Conservation (phyloP, 2,888 invertebrate genomes). For the Parapristionchus giblindavisi region DNA sequence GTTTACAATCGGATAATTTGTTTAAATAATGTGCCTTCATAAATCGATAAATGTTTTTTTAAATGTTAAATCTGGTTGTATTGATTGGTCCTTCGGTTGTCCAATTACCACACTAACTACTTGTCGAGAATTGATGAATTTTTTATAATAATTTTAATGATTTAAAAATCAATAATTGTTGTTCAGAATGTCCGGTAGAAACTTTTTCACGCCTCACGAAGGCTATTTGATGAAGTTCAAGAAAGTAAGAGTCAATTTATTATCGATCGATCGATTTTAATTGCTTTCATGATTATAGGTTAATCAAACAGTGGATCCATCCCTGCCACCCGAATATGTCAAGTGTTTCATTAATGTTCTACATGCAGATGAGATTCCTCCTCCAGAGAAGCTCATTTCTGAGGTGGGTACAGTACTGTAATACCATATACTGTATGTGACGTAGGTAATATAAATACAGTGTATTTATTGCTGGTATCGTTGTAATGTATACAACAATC, state of each 20-base stretch:
- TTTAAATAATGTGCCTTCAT: no score
- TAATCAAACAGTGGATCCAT: slow-evolving; percentile 11
- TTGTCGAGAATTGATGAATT: no score
- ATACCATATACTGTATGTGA: no score
- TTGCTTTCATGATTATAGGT: not conserved
- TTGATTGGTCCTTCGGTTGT: no score
- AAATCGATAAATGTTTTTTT: no score
- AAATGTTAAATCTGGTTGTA: no score
- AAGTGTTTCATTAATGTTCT: slow-evolving; percentile 64
- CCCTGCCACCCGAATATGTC: slow-evolving; percentile 36
- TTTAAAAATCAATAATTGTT: no score
- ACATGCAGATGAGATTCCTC: slow-evolving; percentile 51
- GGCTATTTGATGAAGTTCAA: slow-evolving; percentile 65
- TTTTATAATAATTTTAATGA: slow-evolving; percentile 33
- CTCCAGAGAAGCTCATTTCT: slow-evolving; percentile 28
- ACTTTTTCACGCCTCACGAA: slow-evolving; percentile 45
- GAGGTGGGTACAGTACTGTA: not conserved
- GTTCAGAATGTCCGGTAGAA: slow-evolving; percentile 36
- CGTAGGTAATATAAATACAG: no score
- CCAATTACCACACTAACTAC: no score
- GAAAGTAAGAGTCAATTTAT: slow-evolving; percentile 39
- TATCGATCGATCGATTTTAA: not conserved
- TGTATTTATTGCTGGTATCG: no score
- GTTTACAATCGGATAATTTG: no score
- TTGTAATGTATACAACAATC: no score